Evolutionary conservation across 2,888 invertebrate genomes (phyloP), one percentile per base, ranked within the genome.

Genomic region (Drosophila lacicola): DNA sequence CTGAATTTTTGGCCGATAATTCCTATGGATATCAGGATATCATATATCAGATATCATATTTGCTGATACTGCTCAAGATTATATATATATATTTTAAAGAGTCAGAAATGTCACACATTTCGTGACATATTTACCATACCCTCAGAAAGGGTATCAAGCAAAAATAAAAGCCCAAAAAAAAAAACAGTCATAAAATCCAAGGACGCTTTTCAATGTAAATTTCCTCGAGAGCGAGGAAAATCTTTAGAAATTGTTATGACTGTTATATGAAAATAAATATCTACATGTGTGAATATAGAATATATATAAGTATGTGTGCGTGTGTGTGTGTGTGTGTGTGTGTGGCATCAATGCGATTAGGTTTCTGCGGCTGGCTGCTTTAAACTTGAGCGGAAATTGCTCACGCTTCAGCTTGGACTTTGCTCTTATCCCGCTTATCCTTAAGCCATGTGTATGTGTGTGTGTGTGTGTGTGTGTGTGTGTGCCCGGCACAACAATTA

Each of bases 141-240:
- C 25, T 25, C 25, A 2, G 1, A 25, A 25, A 33, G 9, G 34
- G 34, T 11, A 10, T 37, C 36, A 49, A 11, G 21, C 5, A 17
- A 4, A 10, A 14, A 41, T 5, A 13, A 44, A 11, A 9, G 6
- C 29, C 19, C 25, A n/a, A 9, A 34, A 54, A 34, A 54, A 39
- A 55, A 51, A 68, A 34, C n/a, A 37, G 56, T 49, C 67, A 53
- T 83, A 67, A 69, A 56, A 84, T 77, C 66, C 72, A 72, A 78
- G 72, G 72, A 44, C 51, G 57, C 34, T 68, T 86, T 74, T 70
- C 69, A 44, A 66, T 56, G 68, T 71, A 67, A 78, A 50, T 53
- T 66, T 34, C 17, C 17, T 34, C 17, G 10, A 39, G 34, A 21
- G 41, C 42, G 42, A 54, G 42, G 50, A 68, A 57, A 67, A 46